A percentile compares a stretch with the other conserved stretches of the same genome.
Conservation (phyloP, 1,140 invertebrate species). For the Mya arenaria region DNA sequence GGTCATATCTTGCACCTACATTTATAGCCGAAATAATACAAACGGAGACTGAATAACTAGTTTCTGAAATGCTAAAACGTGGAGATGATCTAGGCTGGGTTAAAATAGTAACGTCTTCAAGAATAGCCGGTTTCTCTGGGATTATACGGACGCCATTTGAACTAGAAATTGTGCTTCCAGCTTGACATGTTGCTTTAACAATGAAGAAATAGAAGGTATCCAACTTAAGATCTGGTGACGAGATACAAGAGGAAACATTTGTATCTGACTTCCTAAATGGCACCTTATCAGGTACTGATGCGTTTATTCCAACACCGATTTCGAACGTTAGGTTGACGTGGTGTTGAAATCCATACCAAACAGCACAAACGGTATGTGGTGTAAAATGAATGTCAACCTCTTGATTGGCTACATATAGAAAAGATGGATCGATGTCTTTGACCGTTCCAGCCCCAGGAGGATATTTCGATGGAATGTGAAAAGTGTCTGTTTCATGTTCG, state of each 20-base stretch:
- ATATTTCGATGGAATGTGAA: constrained; percentile 51
- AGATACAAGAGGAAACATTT: neutral
- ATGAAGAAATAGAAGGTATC: neutral
- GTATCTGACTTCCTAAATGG: neutral
- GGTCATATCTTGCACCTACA: too few species aligned
- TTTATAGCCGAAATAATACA: too few species aligned
- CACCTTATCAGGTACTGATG: neutral
- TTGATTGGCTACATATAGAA: too few species aligned
- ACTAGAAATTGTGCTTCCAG: neutral
- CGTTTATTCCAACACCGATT: constrained; percentile 55
- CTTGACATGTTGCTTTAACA: neutral
- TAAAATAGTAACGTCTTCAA: too few species aligned
- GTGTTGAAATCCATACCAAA: constrained; percentile 60
- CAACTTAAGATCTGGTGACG: neutral
- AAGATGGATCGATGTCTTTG: constrained; percentile 36
- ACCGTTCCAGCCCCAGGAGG: constrained; percentile 57
- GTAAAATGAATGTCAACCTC: constrained; percentile 13
- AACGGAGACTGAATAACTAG: too few species aligned
- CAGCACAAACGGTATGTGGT: constrained; percentile 46
- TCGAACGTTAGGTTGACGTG: constrained; percentile 47
- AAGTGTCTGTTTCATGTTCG: neutral
- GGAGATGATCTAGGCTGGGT: too few species aligned
- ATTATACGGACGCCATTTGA: too few species aligned
- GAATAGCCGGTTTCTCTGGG: too few species aligned
- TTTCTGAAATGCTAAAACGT: too few species aligned